A percentile compares a stretch with the other conserved stretches of the same genome.
These are phyloP conservation scores for Tricholauxania praeusta DNA, from an alignment of 2,888 invertebrate species.

Conservation along the genomic window DNA sequence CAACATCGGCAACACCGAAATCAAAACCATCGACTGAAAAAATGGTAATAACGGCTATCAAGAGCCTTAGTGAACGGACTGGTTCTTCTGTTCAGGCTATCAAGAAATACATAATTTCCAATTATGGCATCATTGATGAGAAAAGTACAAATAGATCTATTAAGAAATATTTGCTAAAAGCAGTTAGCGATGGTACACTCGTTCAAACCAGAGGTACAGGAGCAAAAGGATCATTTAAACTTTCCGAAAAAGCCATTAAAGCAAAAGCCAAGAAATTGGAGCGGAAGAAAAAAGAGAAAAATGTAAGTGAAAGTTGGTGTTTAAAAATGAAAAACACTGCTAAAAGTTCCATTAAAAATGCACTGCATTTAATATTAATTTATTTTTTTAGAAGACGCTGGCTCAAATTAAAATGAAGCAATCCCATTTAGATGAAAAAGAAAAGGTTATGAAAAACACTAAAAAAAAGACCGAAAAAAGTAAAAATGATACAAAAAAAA, in stretches of 20 bases:
- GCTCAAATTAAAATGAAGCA: no score
- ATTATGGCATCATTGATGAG: conserved; percentile 72
- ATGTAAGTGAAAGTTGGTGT: not conserved
- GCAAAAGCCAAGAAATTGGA: not conserved
- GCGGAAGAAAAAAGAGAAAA: not conserved
- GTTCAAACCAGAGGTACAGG: conserved; percentile 48
- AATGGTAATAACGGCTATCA: conserved; percentile 73
- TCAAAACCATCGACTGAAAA: conserved; percentile 59
- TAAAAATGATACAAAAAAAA: not conserved
- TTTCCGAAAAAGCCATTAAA: conserved; percentile 35
- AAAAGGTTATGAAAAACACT: conserved; percentile 16
- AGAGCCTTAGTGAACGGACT: conserved; percentile 70
- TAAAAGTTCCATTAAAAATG: no score
- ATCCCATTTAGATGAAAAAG: not conserved
- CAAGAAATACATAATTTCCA: conserved; percentile 74
- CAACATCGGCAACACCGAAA: not conserved
- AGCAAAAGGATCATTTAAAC: conserved; percentile 46
- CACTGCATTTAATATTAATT: no score
- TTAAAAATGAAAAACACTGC: not conserved
- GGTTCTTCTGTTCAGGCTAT: conserved; percentile 72
- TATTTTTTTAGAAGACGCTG: no score
- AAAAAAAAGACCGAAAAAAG: not conserved
- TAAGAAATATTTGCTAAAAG: conserved; percentile 72
- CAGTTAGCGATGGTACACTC: conserved; percentile 70
- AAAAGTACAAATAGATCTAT: conserved; percentile 73